Evolutionary conservation across 2,113 vertebrate genomes (phyloP), one percentile per base, ranked within the genome.

Genomic region (Larimichthys crocea): DNA sequence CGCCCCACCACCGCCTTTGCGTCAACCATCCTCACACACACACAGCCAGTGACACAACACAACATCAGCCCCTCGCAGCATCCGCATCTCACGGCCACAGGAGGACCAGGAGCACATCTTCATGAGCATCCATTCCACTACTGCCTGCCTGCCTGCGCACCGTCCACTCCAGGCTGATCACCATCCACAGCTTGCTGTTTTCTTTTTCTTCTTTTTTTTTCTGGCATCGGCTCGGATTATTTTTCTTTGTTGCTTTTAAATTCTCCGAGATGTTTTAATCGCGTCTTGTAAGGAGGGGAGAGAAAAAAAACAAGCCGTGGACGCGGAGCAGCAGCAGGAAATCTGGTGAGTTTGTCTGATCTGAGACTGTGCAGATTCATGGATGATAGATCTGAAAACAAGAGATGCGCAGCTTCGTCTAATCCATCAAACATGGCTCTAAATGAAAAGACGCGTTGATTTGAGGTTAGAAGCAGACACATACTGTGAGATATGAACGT

Each of bases 91-190:
- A 42, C 79, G 85, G 87, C 72, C 80, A 59, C 84, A 79, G 85
- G 79, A 92, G 93, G 86, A 94, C 91, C 93, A 90, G 89, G 76
- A 92, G 89, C 93, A 91, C 90, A 92, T 90, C 92, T 76, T 82
- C 91, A 90, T 87, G 5, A 90, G 90, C 94, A 92, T 92, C 91
- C 90, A 93, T 89, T 91, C 89, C 88, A 91, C 87, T 84, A 83
- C 91, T 91, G 88, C 83, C 77, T 26, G 15, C 74, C 88, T 35
- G 35, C 6, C 35, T 90, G 82, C 89, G 82, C 91, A 90, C 79
- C 74, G 69, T 82, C 70, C 86, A 84, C 86, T 68, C 65, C 83
- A 63, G 87, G 85, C 80, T 40, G 66, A 31, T 56, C 73, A 40
- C 53, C 74, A 80, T 84, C 82, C 86, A 78, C 61, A 12, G 70